Conservation (phyloP, 2,797 vertebrate genomes). For the Micropoecilia bifurca region DNA sequence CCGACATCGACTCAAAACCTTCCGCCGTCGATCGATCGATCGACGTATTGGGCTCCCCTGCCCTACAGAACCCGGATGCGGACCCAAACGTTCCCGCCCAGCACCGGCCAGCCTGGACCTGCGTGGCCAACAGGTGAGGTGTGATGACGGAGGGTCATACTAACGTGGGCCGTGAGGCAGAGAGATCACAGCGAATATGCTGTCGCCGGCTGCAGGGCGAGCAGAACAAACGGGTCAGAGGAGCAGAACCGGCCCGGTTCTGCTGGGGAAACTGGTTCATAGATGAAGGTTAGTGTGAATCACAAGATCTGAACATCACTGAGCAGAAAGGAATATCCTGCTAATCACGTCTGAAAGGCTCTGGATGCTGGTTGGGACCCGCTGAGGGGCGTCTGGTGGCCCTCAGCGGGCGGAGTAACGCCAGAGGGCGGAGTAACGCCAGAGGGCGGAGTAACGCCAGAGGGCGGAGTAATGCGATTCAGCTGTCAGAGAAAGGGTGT, state of each 20-base stretch:
- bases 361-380: too few species aligned
- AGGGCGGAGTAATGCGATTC: background rate
- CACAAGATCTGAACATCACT: background rate
- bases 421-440: background rate
- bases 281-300: background rate
- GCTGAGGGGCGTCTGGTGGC: background rate
- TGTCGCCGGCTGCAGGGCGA: constrained; percentile 79
- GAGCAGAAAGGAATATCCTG: background rate
- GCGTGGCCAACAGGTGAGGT: constrained; percentile 3
- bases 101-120: background rate
- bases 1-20: too few species aligned
- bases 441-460: background rate
- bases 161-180: constrained; percentile 87
- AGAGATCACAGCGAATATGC: constrained; percentile 83
- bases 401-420: background rate
- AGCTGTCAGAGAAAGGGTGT: too few species aligned
- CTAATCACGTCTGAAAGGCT: background rate
- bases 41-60: too few species aligned
- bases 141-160: constrained; percentile 73
- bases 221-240: constrained; percentile 38
- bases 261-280: background rate
- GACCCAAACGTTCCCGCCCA: constrained; percentile 1
- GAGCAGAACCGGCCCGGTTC: constrained; percentile 5
- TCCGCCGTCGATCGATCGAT: too few species aligned
- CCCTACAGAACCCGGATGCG: background rate